These are phyloP conservation scores for Pseudomyrmex flavicornis DNA, from an alignment of 1,140 invertebrate species.

Conservation along the genomic window DNA sequence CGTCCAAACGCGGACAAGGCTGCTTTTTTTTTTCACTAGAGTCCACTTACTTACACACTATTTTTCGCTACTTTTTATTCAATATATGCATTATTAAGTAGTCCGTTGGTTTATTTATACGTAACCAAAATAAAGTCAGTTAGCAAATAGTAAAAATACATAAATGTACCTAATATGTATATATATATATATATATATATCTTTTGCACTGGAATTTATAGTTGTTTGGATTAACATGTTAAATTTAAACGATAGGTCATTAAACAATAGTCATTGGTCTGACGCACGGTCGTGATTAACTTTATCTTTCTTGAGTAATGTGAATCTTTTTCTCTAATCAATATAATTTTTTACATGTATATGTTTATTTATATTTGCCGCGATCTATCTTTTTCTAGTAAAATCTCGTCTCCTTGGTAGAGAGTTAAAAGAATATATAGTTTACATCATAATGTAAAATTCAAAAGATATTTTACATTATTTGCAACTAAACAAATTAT, in stretches of 20 bases:
- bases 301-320: constrained; percentile 64
- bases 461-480: background rate
- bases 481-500: too few species aligned
- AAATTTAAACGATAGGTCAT: constrained; percentile 75
- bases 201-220: constrained; percentile 73
- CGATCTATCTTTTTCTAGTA: constrained; percentile 60
- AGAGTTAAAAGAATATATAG: constrained; percentile 44
- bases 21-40: constrained; percentile 71
- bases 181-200: constrained; percentile 53
- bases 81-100: constrained; percentile 76
- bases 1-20: constrained; percentile 64
- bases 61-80: constrained; percentile 55
- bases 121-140: constrained; percentile 78
- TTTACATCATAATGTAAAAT: constrained; percentile 7
- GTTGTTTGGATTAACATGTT: constrained; percentile 72
- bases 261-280: constrained; percentile 84
- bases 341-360: constrained; percentile 64
- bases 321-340: constrained; percentile 61
- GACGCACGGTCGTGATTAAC: constrained; percentile 77
- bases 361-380: constrained; percentile 51
- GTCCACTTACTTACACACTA: constrained; percentile 72
- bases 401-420: constrained; percentile 70
- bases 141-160: constrained; percentile 79
- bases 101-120: constrained; percentile 78
- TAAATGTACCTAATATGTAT: constrained; percentile 64